Percentiles rank a stretch among this genome's conserved stretches.
Evolutionary conservation across 2,113 vertebrate species (phyloP).

Genomic region (Herpailurus yagouaroundi): DNA sequence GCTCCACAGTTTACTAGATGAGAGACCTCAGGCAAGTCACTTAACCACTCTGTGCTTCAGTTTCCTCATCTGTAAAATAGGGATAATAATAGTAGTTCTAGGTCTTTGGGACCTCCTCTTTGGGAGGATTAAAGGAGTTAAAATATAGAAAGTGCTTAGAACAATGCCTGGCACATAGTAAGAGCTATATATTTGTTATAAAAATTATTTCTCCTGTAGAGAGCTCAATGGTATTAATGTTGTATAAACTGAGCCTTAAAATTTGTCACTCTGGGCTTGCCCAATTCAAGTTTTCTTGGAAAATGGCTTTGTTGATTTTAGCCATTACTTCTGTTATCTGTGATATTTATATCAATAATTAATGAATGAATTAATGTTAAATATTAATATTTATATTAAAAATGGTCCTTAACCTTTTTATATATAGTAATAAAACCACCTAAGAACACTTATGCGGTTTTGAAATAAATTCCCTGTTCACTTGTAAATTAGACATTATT

Average conservation of each 20-base stretch:
- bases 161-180: neutral
- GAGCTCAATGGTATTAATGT: neutral
- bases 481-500: slow-evolving; percentile 12
- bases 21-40: neutral
- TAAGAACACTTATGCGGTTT: neutral
- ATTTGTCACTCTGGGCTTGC: neutral
- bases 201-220: neutral
- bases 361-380: no score
- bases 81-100: neutral
- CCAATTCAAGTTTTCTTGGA: slow-evolving; percentile 23
- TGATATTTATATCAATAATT: slow-evolving; percentile 7
- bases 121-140: slow-evolving; percentile 32
- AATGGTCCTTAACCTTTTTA: slow-evolving; percentile 34
- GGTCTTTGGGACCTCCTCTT: slow-evolving; percentile 26
- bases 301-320: slow-evolving; percentile 40
- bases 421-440: neutral
- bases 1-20: neutral
- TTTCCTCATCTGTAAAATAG: slow-evolving; percentile 23
- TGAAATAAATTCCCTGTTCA: neutral
- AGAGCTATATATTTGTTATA: neutral
- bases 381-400: neutral
- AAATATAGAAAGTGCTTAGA: slow-evolving; percentile 21
- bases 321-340: neutral
- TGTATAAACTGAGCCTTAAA: neutral
- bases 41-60: slow-evolving; percentile 30